phyloP scores from a whole-genome alignment of 2,113 vertebrate genomes.

The Caloenas nicobarica region DNA sequence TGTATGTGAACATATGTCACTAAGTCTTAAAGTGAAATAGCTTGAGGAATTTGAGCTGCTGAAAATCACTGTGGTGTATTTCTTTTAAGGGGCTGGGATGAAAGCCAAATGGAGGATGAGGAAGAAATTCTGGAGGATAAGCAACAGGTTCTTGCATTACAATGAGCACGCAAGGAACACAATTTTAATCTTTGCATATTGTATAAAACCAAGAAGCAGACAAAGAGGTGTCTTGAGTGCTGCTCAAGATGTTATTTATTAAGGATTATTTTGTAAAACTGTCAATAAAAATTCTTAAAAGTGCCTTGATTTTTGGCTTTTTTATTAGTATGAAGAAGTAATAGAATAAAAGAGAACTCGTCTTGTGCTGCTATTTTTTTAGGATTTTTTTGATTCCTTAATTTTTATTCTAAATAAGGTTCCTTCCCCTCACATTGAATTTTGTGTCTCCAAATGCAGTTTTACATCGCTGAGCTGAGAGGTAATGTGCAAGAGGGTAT shows the following conservation, averaged over 20 bases:
- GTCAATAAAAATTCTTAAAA: constrained; percentile 6
- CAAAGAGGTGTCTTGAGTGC: not conserved
- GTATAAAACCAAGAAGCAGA: not conserved
- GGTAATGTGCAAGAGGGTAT: not conserved
- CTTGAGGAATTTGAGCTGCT: not conserved
- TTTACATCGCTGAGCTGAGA: not conserved
- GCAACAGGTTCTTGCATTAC: constrained; percentile 75
- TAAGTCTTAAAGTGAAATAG: not conserved
- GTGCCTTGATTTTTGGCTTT: not conserved
- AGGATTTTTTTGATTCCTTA: not conserved
- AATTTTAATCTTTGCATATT: not conserved
- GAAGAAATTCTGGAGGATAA: constrained; percentile 73
- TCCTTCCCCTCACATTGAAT: not conserved
- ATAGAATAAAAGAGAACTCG: not conserved
- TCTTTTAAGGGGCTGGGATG: constrained; percentile 53
- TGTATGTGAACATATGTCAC: not conserved
- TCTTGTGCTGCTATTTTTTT: not conserved
- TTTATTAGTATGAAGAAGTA: not conserved
- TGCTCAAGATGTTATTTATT: not conserved
- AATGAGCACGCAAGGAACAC: constrained; percentile 31
- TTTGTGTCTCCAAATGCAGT: not conserved
- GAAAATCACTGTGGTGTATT: not conserved
- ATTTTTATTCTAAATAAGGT: not conserved
- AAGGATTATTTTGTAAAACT: not conserved
- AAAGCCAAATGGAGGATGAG: constrained; percentile 72